phyloP scores from a whole-genome alignment of 2,888 invertebrate genomes.

The Magallana nippona region DNA sequence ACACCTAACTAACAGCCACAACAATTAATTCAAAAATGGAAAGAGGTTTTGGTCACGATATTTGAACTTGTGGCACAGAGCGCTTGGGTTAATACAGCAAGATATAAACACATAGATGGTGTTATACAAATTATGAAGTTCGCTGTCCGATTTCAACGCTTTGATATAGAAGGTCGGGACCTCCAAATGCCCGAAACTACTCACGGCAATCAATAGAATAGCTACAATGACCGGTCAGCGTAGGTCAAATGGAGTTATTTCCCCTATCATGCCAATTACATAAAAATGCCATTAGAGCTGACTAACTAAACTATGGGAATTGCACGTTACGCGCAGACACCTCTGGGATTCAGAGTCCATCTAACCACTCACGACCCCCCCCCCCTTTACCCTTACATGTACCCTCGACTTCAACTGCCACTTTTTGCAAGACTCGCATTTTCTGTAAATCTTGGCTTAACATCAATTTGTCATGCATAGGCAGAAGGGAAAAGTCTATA shows the following conservation, averaged over 20 bases:
- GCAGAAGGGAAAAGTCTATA: no score
- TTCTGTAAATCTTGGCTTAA: no score
- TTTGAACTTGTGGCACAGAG: constrained; percentile 12
- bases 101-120: constrained; percentile 11
- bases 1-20: no score
- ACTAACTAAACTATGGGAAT: background rate
- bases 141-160: constrained; percentile 23
- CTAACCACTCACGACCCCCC: no score
- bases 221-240: constrained; percentile 31
- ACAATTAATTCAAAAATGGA: no score
- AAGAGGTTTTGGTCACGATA: no score
- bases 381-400: no score
- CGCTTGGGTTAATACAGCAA: constrained; percentile 12
- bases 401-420: no score
- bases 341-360: no score
- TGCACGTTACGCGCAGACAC: no score
- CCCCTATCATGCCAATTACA: constrained; percentile 35
- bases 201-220: constrained; percentile 25
- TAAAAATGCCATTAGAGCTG: constrained; percentile 21
- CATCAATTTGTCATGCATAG: no score
- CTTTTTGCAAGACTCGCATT: no score
- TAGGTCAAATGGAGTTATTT: constrained; percentile 30
- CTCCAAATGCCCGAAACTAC: constrained; percentile 16
- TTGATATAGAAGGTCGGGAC: constrained; percentile 27
- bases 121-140: constrained; percentile 31